Evolutionary conservation across 2,797 vertebrate species (phyloP), one percentile per base, ranked within the genome.

Genomic region (Lutjanus campechanus): DNA sequence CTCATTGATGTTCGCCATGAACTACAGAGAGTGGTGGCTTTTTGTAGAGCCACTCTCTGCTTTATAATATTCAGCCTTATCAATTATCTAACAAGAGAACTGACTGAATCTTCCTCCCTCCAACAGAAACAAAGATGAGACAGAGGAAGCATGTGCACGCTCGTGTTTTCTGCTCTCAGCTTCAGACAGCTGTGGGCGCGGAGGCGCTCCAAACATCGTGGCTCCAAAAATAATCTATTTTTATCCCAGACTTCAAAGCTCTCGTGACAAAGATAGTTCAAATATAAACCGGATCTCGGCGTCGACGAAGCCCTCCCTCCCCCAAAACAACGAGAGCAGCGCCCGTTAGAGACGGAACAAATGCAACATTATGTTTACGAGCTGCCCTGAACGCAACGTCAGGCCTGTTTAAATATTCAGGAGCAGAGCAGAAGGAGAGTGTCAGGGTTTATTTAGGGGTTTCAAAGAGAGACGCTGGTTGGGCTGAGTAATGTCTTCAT

Each of bases 401-500:
- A 1, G 53, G 43, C 15, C 54, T 17, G 63, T 61, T 88, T 76
- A 85, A 88, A 83, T 83, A 85, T 86, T 82, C 67, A 92, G 1
- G 22, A 81, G 69, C n/a, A 0, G 20, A 73, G 64, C 81, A 73
- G 76, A 44, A 7, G 61, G 51, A 71, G 65, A 15, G 79, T 5
- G 61, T 83, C 67, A 4, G 54, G 68, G 43, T 81, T 86, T 80
- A 66, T 83, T 78, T 17, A 50, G 67, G 67, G 20, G 70, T 41
- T 71, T 76, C 22, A 60, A 53, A 43, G 29, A 44, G 64, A 69
- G 58, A 60, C 11, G 60, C 55, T 72, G 79, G 9, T 82, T 41
- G 16, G 55, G 71, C 68, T 82, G 83, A 87, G 62, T 75, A 70
- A 88, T 85, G 74, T 76, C 77, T 84, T 77, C 65, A 83, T 83